Evolutionary conservation across 2,888 invertebrate species (phyloP), one percentile per base, ranked within the genome.

Genomic region (Dryadula phaetusa): DNA sequence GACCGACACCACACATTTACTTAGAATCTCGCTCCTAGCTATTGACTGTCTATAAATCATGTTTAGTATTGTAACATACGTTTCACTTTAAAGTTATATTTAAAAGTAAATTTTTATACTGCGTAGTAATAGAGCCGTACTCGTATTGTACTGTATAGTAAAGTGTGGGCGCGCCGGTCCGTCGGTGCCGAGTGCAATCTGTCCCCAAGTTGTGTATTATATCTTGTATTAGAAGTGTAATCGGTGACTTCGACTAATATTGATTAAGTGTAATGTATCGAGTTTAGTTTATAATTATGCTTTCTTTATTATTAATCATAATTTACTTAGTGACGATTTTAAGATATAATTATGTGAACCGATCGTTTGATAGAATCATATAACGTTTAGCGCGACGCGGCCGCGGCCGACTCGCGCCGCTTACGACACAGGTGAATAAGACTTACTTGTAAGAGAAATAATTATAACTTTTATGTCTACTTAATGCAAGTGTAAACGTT

Each of bases 401-500:
- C n/a, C n/a, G n/a, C n/a, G 62, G 49, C 49, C 16, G 56, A 42
- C 58, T 86, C 76, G 85, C 82, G 82, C 87, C 86, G 88, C 88
- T 92, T 86, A 85, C 82, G 86, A 88, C 85, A 88, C 90, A 90
- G 88, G 90, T 90, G 90, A 87, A 88, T 90, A 90, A 90, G 91
- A 92, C 88, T 91, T 90, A 92, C 87, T 85, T 90, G 86, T 92
- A 92, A 92, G 92, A 84, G 83, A 84, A 86, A 88, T 90, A 87
- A 90, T 87, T 84, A 86, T 91, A 90, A 88, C 88, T 90, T 90
- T 87, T 90, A 90, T 92, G 90, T 92, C 92, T 92, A 92, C 92
- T 92, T 92, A 92, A 91, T 90, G 91, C 92, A 92, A 92, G 89
- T 92, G 91, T 92, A 92, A 92, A 92, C 92, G 88, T 92, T 90